Base-by-base conservation (phyloP, 1,140 invertebrate species). In the Achroia grisella region DNA sequence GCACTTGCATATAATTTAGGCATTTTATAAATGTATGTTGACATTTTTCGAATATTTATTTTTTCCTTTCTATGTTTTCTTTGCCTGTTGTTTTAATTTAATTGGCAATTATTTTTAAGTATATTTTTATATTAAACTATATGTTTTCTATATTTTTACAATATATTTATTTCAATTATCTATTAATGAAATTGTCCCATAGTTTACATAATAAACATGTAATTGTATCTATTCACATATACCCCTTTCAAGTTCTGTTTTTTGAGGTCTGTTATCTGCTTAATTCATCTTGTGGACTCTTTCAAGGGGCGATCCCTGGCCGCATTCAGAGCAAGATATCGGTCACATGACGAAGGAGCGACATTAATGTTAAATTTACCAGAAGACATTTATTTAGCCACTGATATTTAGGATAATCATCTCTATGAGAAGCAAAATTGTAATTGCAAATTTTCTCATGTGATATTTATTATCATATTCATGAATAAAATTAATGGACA, bases 351-450 rank as follows among this genome's bases (percentile, higher is more conserved):
- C 74, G 68, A 67, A 69, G 55, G 55, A 56, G 52, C 64, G 60
- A 52, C 61, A 64, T 49, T 65, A 65, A 71, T 69, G 77, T 79
- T 85, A 79, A 84, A 84, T 85, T 85, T 82, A 82, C 61, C 72
- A 77, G 75, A 82, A 81, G 71, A 81, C 69, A 77, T 81, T 81
- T 81, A 83, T 80, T 78, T 78, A 83, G 74, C 77, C 72, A 65
- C 52, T 64, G 75, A 71, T 76, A 66, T 58, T 62, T 59, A 52
- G 50, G 71, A 72, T 79, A 70, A 75, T 63, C 51, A 78, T 75
- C 73, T 75, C 60, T 58, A 64, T 68, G 70, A 68, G 67, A 55
- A 47, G 58, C 59, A 63, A 52, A 48, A 50, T 59, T 49, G 54
- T 48, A 46, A 50, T 3, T 23, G 17, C 17, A 3, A 6, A 23